Evolutionary conservation across 2,888 invertebrate species (phyloP), one percentile per base, ranked within the genome.

Genomic region (Ecliptopera silaceata): DNA sequence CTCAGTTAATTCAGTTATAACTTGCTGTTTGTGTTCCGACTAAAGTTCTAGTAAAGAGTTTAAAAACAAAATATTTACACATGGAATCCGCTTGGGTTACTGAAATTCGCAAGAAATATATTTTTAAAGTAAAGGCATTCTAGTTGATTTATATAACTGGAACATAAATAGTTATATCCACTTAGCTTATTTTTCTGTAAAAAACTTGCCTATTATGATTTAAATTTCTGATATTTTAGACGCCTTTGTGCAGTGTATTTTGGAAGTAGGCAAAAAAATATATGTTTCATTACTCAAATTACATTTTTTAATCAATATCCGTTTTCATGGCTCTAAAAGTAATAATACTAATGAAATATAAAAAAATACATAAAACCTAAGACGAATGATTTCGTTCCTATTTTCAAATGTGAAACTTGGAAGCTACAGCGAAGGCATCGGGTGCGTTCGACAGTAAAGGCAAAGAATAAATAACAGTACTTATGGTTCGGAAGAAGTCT

Each of bases 391-490:
- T 17, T 17, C 1, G 26, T 50, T 41, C n/a, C 15, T 17, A 36
- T 51, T 46, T 51, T 39, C 34, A 51, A 50, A 47, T 51, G 34
- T 5, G 1, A 46, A 53, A 46, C 49, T 45, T 46, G 45, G 36
- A 12, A 59, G 44, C 56, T 49, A 49, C 52, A 59, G 54, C 57
- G 53, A 85, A 82, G 84, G 84, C 81, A 76, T 81, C 82, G 84
- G 77, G 79, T 88, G 87, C 77, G 79, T 82, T 83, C 82, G 88
- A 87, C 87, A 86, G 79, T 61, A 68, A 66, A 72, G 74, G 72
- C 77, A 22, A 42, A 54, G 53, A 42, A 49, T 53, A 58, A 48
- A 48, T 44, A 58, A 45, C 42, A 49, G 55, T 58, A 53, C 29
- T 39, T 34, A 41, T 56, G 32, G 22, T 42, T 42, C 22, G 10